phyloP scores from a whole-genome alignment of 2,797 vertebrate species.

The Pelodytes ibericus region DNA sequence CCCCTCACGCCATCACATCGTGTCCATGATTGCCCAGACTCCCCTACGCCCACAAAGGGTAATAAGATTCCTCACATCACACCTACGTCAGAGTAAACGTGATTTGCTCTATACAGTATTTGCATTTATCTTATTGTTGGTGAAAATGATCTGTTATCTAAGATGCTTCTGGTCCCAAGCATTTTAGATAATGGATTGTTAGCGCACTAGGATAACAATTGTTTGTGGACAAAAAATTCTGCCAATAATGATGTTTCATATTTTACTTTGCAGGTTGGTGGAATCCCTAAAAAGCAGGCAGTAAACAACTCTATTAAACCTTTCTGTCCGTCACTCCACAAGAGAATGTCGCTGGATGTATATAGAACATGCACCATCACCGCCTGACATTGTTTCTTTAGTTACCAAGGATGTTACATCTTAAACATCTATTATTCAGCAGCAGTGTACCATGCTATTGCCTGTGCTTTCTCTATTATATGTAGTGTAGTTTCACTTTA shows the following conservation, averaged over 20 bases:
- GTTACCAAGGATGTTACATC: slow-evolving; percentile 13
- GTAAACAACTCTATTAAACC: slow-evolving; percentile 67
- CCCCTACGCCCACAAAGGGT: too few species aligned
- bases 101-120: too few species aligned
- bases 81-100: too few species aligned
- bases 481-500: slow-evolving; percentile 43
- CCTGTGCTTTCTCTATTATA: slow-evolving; percentile 59
- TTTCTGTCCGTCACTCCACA: slow-evolving; percentile 36
- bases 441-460: slow-evolving; percentile 54
- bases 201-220: too few species aligned
- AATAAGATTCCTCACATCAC: too few species aligned
- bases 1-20: too few species aligned
- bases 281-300: slow-evolving; percentile 95
- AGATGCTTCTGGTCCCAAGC: too few species aligned
- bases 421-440: neutral
- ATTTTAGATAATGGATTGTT: too few species aligned
- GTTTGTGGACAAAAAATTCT: too few species aligned
- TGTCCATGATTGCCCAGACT: too few species aligned
- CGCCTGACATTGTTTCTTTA: slow-evolving; percentile 2
- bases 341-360: slow-evolving; percentile 35
- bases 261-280: slow-evolving; percentile 79
- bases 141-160: too few species aligned
- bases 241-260: neutral
- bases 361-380: slow-evolving; percentile 7
- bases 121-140: too few species aligned